Base-by-base conservation (phyloP, 1,140 invertebrate genomes). In the Drosophila triauraria region DNA sequence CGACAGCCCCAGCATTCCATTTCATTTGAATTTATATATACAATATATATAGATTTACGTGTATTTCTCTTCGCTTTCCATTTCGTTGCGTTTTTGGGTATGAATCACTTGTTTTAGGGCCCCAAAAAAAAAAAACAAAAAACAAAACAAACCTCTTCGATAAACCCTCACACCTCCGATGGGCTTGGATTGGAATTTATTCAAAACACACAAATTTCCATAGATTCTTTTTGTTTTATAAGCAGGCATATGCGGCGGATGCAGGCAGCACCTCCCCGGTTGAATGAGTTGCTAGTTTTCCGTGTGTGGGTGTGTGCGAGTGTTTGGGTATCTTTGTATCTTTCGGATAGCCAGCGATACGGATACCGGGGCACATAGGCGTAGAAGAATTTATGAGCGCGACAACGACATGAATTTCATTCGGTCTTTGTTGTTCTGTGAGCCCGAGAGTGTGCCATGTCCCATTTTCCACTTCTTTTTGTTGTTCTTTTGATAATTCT, bases 401-500 rank as follows among this genome's bases (percentile, higher is more conserved):
- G 78, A 80, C 69, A 74, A 75, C 78, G 60, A 76, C 78, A 75
- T 77, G 64, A 63, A 71, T 81, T 81, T 70, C 76, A 78, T 78
- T 78, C 53, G 57, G 60, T 76, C 50, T 79, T 61, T 78, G 64
- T 58, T 67, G 59, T 62, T 69, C 43, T 78, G 65, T 72, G 43
- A 43, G 44, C 68, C 38, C 69, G 32, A 72, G 69, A 72, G 69
- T 80, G 78, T 80, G 62, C 58, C 74, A 67, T 69, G 71, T 80
- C 61, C 71, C 62, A 75, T 80, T 80, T 80, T 67, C 60, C 44
- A 64, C 43, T 61, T 64, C 43, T 51, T 80, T 57, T 60, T 78
- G 57, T 54, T 81, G 53, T 81, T 80, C 51, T 80, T 80, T 78
- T 78, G 76, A 78, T 78, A 71, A 78, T 75, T 76, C 68, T 78